These are phyloP conservation scores for Sylvia atricapilla DNA, from an alignment of 2,113 vertebrate species.

Conservation along the genomic window DNA sequence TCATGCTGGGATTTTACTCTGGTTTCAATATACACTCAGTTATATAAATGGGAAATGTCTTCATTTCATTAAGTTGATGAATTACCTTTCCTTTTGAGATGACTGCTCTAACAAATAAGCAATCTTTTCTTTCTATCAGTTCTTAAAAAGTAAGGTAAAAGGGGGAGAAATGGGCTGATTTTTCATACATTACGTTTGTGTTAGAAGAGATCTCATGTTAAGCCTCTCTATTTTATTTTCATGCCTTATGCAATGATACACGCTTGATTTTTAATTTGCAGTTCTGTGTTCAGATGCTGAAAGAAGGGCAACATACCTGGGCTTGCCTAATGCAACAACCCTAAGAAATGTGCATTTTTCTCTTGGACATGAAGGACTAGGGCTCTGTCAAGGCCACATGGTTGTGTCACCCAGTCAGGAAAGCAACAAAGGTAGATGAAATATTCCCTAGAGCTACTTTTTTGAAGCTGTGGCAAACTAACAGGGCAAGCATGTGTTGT, in stretches of 20 bases:
- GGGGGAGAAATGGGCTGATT: not conserved
- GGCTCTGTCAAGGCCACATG: not conserved
- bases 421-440: not conserved
- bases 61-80: not conserved
- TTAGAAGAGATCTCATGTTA: not conserved
- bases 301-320: not conserved
- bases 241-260: not conserved
- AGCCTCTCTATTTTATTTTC: not conserved
- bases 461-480: not conserved
- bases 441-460: not conserved
- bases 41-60: not conserved
- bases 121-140: not conserved
- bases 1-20: not conserved
- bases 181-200: not conserved
- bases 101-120: not conserved
- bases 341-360: not conserved
- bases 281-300: not conserved
- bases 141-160: not conserved
- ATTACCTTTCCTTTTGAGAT: not conserved
- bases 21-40: not conserved
- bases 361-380: not conserved
- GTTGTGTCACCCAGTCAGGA: not conserved
- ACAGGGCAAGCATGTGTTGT: fast-evolving
- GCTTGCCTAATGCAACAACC: not conserved
- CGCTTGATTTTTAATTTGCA: not conserved